Evolutionary conservation across 2,888 invertebrate species (phyloP), one percentile per base, ranked within the genome.

Genomic region (Cryptus viduatorius): DNA sequence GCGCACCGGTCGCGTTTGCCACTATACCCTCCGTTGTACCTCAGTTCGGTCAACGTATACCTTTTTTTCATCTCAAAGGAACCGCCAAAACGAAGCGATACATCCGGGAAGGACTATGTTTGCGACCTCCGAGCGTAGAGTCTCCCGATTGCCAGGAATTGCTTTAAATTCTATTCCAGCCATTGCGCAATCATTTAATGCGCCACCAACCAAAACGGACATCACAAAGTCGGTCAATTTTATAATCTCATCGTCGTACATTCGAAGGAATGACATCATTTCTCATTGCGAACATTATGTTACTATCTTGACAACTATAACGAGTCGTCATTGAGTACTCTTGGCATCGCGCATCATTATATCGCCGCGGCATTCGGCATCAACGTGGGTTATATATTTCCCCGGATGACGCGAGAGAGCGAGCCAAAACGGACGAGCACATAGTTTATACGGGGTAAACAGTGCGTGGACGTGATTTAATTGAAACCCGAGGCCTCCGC

Each of bases 381-480:
- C 48, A 50, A 31, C 16, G 56, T 8, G 29, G 46, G 37, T 68
- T 46, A 31, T 61, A 61, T 61, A 24, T 61, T 31, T 14, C 59
- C 29, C n/a, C 48, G 48, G 16, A 16, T 19, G 42, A 53, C 68
- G 31, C 19, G 56, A 68, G 46, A 19, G 69, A 65, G 73, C 75
- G 75, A 69, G 79, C 79, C 71, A 83, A 83, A 82, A 79, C 76
- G 75, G 71, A 79, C 64, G 72, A 73, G 81, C 73, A 50, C 85
- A 86, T 86, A 90, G 90, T 91, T 92, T 91, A 91, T 91, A 89
- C 90, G 89, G 86, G 90, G 90, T 89, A 91, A 91, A 91, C 91
- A 90, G 90, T 91, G 90, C 91, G 91, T 91, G 90, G 90, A 91
- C 90, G 90, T 90, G 91, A 92, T 91, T 92, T 91, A 90, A 91